phyloP scores from a whole-genome alignment of 2,797 vertebrate genomes.

The Poeciliopsis paucimaculata region DNA sequence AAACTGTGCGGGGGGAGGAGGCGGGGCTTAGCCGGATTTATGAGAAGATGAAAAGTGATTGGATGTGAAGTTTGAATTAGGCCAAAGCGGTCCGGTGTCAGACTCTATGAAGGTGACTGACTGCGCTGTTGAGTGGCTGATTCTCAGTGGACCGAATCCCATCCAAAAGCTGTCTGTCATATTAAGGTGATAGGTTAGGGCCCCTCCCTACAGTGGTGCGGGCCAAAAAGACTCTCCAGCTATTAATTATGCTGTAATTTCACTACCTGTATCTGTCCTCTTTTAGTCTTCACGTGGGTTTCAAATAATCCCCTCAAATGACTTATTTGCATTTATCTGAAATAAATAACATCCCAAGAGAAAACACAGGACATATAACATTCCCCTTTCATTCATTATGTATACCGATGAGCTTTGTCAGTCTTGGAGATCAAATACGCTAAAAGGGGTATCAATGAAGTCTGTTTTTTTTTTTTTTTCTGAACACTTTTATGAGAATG shows the following conservation, averaged over 20 bases:
- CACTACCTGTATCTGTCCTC: slow-evolving; percentile 36
- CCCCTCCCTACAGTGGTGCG: slow-evolving; percentile 46
- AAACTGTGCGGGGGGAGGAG: slow-evolving; percentile 60
- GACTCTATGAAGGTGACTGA: slow-evolving; percentile 76
- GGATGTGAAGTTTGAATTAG: slow-evolving; percentile 77
- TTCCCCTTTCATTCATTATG: neutral
- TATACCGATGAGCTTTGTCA: neutral
- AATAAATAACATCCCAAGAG: neutral
- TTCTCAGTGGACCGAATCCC: slow-evolving; percentile 65
- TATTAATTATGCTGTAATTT: slow-evolving; percentile 51
- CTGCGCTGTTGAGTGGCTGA: slow-evolving; percentile 49
- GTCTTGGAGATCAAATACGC: too few species aligned
- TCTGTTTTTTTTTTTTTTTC: too few species aligned
- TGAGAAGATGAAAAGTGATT: slow-evolving; percentile 75
- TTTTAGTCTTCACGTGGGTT: slow-evolving; percentile 17
- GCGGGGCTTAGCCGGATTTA: slow-evolving; percentile 65
- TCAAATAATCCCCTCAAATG: slow-evolving; percentile 10
- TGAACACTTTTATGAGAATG: too few species aligned
- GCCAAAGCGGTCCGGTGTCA: slow-evolving; percentile 70
- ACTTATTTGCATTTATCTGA: neutral
- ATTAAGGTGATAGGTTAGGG: slow-evolving; percentile 53
- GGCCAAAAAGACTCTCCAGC: slow-evolving; percentile 36
- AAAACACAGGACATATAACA: neutral
- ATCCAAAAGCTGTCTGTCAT: slow-evolving; percentile 67
- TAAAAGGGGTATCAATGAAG: too few species aligned